Evolutionary conservation across 1,140 invertebrate species (phyloP).

Genomic region (Penaeus chinensis): DNA sequence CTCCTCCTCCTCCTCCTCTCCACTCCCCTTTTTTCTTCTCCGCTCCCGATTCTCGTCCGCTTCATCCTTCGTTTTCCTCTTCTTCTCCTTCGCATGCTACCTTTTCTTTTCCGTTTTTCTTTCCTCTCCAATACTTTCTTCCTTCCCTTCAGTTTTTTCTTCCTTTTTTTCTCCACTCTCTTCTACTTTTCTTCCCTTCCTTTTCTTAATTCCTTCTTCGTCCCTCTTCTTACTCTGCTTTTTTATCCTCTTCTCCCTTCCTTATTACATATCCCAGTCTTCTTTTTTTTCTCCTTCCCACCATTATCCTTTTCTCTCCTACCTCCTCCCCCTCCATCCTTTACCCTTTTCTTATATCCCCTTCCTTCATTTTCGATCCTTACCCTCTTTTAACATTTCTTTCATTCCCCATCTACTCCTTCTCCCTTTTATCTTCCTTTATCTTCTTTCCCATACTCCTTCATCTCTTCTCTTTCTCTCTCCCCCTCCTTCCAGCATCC

Average conservation of each 20-base stretch:
- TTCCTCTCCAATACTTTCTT: not conserved
- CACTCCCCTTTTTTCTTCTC: not conserved
- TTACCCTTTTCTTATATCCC: not conserved
- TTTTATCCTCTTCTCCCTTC: not conserved
- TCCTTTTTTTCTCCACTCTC: not conserved
- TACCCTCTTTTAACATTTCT: not conserved
- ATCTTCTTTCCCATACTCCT: no score
- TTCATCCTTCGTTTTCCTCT: not conserved
- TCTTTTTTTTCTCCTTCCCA: not conserved
- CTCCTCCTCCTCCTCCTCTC: not conserved
- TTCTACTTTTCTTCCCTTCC: not conserved
- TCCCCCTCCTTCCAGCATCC: not conserved
- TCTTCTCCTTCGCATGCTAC: not conserved
- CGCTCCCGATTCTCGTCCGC: not conserved
- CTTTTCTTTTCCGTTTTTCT: not conserved
- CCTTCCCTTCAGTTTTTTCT: not conserved
- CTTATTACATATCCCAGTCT: not conserved
- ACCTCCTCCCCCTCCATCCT: not conserved
- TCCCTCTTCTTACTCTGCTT: not conserved
- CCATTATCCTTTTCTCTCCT: not conserved
- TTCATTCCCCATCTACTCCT: not conserved
- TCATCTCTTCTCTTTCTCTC: not conserved
- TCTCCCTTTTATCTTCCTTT: not conserved
- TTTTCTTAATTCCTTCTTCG: not conserved
- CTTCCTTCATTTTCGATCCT: not conserved